These are phyloP conservation scores for Ammodytes marinus DNA, from an alignment of 2,113 vertebrate genomes.

Conservation along the genomic window DNA sequence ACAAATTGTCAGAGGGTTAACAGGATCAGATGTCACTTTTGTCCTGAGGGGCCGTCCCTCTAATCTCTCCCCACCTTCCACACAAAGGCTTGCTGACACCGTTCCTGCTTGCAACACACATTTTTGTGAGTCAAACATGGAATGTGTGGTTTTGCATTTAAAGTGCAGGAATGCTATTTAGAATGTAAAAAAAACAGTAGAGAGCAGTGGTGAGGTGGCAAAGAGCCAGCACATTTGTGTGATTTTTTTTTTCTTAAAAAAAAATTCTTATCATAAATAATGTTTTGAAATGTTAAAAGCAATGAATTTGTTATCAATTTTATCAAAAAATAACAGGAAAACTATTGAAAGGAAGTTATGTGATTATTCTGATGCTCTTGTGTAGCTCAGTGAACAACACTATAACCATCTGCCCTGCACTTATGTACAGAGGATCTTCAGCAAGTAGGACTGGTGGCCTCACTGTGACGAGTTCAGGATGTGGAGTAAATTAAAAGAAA, in stretches of 20 bases:
- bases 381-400: not conserved
- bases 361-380: not conserved
- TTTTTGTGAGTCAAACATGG: constrained; percentile 36
- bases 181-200: not conserved
- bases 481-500: not conserved
- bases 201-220: not conserved
- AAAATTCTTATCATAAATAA: too few relatives aligned
- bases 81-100: constrained; percentile 41
- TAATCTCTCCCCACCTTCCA: constrained; percentile 38
- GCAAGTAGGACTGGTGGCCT: not conserved
- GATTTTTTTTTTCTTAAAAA: too few relatives aligned
- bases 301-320: not conserved
- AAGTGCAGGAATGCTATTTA: not conserved
- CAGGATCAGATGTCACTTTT: constrained; percentile 42
- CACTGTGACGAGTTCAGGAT: constrained; percentile 4
- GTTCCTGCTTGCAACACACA: constrained; percentile 35
- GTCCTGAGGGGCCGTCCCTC: constrained; percentile 38
- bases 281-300: too few relatives aligned
- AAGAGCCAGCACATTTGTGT: constrained; percentile 10
- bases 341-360: not conserved
- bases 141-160: constrained; percentile 23
- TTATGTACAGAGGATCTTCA: not conserved
- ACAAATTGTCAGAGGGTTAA: constrained; percentile 30
- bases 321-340: not conserved
- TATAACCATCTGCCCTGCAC: not conserved